Conservation (phyloP, 2,797 vertebrate species). For the Pseudochaenichthys georgianus region DNA sequence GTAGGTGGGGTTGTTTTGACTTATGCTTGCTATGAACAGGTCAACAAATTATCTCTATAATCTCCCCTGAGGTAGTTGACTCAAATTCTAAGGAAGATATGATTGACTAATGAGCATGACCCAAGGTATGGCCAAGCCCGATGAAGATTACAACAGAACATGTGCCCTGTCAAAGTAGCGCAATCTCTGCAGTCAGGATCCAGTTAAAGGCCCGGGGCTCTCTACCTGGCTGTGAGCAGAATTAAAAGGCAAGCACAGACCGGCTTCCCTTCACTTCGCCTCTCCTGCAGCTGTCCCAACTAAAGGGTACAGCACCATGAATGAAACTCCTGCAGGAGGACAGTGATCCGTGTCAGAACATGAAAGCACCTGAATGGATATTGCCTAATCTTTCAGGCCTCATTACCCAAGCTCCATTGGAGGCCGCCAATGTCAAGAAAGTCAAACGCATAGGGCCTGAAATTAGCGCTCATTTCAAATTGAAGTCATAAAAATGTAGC, state of each 20-base stretch:
- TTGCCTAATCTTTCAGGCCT: neutral
- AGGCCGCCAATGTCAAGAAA: neutral
- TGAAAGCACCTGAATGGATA: constrained; percentile 7
- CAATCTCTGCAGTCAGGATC: constrained; percentile 7
- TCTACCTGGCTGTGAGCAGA: constrained; percentile 17
- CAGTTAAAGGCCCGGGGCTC: constrained; percentile 26
- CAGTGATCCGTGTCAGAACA: neutral
- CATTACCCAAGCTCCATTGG: constrained; percentile 2
- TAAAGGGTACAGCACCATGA: neutral
- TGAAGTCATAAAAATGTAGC: neutral
- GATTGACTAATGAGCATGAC: constrained; percentile 20
- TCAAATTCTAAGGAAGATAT: constrained; percentile 30
- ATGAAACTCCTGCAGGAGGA: constrained; percentile 14
- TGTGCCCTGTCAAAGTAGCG: neutral
- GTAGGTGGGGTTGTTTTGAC: constrained; percentile 18
- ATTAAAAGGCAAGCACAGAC: constrained; percentile 49
- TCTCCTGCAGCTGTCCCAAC: constrained; percentile 23
- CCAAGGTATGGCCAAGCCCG: neutral
- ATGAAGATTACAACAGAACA: neutral
- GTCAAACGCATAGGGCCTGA: neutral
- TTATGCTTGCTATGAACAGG: constrained; percentile 11
- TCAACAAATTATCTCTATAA: neutral
- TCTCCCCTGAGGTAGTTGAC: constrained; percentile 22
- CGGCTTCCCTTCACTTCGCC: constrained; percentile 22
- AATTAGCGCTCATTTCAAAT: neutral